phyloP scores from a whole-genome alignment of 2,888 invertebrate species.

The Conchocele bisecta region DNA sequence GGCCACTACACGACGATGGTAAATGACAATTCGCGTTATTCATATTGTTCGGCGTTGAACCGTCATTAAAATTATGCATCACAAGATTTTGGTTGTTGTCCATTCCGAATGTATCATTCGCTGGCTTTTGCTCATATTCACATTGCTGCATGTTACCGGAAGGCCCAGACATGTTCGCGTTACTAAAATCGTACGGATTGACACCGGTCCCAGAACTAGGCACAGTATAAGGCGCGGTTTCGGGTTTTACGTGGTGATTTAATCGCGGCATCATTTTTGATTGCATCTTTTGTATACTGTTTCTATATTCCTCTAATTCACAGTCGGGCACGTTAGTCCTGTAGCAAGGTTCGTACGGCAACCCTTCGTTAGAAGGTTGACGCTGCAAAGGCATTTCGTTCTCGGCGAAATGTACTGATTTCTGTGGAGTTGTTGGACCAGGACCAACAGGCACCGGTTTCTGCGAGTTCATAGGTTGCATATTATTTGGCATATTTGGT shows the following conservation, averaged over 20 bases:
- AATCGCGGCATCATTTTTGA: constrained; percentile 75
- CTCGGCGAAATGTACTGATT: constrained; percentile 73
- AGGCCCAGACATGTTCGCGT: too few relatives aligned
- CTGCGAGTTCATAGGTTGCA: constrained; percentile 44
- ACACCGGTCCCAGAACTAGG: constrained; percentile 71
- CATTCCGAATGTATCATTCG: constrained; percentile 57
- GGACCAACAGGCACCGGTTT: constrained; percentile 35
- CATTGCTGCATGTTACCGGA: neutral
- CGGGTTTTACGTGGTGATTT: constrained; percentile 72
- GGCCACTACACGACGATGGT: constrained; percentile 54
- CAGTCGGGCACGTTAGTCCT: constrained; percentile 69
- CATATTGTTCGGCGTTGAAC: constrained; percentile 44
- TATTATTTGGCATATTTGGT: constrained; percentile 48
- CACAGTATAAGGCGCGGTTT: constrained; percentile 76
- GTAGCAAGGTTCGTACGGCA: constrained; percentile 60
- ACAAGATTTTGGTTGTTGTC: constrained; percentile 70
- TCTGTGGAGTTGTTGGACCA: constrained; percentile 49
- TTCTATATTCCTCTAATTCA: constrained; percentile 72
- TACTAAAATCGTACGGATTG: constrained; percentile 63
- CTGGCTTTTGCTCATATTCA: neutral
- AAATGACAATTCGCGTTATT: constrained; percentile 57
- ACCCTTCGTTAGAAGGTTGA: constrained; percentile 45
- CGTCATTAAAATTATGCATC: constrained; percentile 61
- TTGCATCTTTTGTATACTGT: constrained; percentile 70
- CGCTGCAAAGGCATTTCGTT: constrained; percentile 39